phyloP scores from a whole-genome alignment of 1,140 invertebrate genomes.

The Paramacrobiotus metropolitanus region DNA sequence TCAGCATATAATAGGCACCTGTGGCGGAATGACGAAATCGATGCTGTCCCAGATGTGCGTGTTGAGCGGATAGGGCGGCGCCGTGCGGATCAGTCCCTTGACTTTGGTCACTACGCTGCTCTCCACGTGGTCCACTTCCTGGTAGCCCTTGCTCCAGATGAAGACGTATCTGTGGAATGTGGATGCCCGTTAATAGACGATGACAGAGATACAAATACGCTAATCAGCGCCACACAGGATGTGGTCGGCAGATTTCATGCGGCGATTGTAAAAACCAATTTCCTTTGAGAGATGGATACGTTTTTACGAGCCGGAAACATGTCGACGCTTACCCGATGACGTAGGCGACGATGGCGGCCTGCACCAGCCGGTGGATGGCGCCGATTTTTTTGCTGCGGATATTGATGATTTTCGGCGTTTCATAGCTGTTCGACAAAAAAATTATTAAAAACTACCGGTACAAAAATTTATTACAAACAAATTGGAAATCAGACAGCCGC shows the following conservation, averaged over 20 bases:
- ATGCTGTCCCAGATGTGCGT: slow-evolving; percentile 28
- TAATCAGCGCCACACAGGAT: background rate
- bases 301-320: no score
- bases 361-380: slow-evolving; percentile 26
- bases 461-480: no score
- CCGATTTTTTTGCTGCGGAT: slow-evolving; percentile 28
- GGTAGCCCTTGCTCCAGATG: slow-evolving; percentile 29
- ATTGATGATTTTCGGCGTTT: slow-evolving; percentile 29
- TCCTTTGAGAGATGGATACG: no score
- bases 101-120: slow-evolving; percentile 29
- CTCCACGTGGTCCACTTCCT: slow-evolving; percentile 25
- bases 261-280: background rate
- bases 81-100: slow-evolving; percentile 26
- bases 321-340: slow-evolving; percentile 27
- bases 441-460: no score
- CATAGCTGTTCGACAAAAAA: slow-evolving; percentile 26
- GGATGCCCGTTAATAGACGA: background rate
- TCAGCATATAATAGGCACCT: slow-evolving; percentile 15
- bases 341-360: slow-evolving; percentile 26
- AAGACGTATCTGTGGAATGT: slow-evolving; percentile 23
- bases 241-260: background rate
- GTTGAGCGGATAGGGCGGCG: slow-evolving; percentile 12
- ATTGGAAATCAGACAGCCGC: no score
- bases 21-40: slow-evolving; percentile 30
- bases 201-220: background rate